phyloP scores from a whole-genome alignment of 2,797 vertebrate genomes.

The Gallinago stenura region DNA sequence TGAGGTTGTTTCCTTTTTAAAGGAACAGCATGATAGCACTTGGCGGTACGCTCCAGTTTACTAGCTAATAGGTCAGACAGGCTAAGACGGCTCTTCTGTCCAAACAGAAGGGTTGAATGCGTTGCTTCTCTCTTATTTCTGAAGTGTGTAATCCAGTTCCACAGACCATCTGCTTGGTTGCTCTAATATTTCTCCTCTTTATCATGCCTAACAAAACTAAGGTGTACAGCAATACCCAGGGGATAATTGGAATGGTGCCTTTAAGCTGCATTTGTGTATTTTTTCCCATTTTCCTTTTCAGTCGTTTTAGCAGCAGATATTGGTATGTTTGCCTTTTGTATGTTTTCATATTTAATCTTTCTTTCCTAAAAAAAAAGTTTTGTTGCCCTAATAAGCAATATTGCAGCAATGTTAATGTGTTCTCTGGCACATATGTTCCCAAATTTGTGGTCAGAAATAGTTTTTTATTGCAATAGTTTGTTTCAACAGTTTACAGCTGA shows the following conservation, averaged over 20 bases:
- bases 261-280: not conserved
- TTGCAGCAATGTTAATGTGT: not conserved
- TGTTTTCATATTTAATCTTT: not conserved
- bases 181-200: constrained; percentile 51
- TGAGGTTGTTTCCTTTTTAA: constrained; percentile 49
- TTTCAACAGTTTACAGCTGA: not conserved
- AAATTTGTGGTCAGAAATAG: not conserved
- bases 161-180: constrained; percentile 46
- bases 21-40: constrained; percentile 52
- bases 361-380: not conserved
- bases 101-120: constrained; percentile 65
- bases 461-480: not conserved
- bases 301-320: not conserved
- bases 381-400: not conserved
- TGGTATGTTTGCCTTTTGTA: not conserved
- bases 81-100: constrained; percentile 51
- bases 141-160: constrained; percentile 69
- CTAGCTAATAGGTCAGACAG: constrained; percentile 61
- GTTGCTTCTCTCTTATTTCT: constrained; percentile 52
- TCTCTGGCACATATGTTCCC: not conserved
- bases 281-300: not conserved
- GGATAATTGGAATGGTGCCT: constrained; percentile 17
- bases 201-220: constrained; percentile 38
- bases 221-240: not conserved
- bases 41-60: constrained; percentile 24